phyloP scores from a whole-genome alignment of 2,797 vertebrate species.

The Eutrigla gurnardus region DNA sequence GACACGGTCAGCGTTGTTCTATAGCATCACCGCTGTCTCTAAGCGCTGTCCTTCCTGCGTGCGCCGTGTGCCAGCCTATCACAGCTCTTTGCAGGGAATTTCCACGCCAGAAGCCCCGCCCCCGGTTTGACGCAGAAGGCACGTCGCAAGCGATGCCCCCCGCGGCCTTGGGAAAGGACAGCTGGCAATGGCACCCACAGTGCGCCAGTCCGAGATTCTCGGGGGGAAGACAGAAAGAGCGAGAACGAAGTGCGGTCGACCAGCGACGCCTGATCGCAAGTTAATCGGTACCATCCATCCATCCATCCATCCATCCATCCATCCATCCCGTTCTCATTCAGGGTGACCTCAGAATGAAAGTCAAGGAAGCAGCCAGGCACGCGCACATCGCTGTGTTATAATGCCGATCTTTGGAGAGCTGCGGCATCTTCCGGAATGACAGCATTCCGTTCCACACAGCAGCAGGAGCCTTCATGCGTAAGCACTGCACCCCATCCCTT shows the following conservation, averaged over 20 bases:
- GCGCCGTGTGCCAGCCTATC: constrained; percentile 70
- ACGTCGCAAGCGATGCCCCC: constrained; percentile 72
- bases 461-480: constrained; percentile 46
- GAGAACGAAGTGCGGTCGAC: background rate
- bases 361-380: constrained; percentile 35
- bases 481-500: constrained; percentile 62
- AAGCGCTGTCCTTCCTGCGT: constrained; percentile 48
- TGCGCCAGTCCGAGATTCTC: constrained; percentile 52
- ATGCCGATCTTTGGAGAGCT: constrained; percentile 4
- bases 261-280: background rate
- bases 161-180: constrained; percentile 77
- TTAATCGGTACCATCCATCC: background rate
- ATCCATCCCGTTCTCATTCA: constrained; percentile 7
- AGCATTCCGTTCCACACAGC: constrained; percentile 42
- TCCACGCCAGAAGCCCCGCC: constrained; percentile 82
- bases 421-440: constrained; percentile 24
- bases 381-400: constrained; percentile 3
- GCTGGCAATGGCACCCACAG: constrained; percentile 52
- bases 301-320: background rate
- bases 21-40: constrained; percentile 42
- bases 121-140: constrained; percentile 81
- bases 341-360: constrained; percentile 58
- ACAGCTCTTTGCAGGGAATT: constrained; percentile 82
- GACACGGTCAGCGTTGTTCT: constrained; percentile 31
- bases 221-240: background rate